phyloP scores from a whole-genome alignment of 2,888 invertebrate species.

The Nephrocerus scutellatus region DNA sequence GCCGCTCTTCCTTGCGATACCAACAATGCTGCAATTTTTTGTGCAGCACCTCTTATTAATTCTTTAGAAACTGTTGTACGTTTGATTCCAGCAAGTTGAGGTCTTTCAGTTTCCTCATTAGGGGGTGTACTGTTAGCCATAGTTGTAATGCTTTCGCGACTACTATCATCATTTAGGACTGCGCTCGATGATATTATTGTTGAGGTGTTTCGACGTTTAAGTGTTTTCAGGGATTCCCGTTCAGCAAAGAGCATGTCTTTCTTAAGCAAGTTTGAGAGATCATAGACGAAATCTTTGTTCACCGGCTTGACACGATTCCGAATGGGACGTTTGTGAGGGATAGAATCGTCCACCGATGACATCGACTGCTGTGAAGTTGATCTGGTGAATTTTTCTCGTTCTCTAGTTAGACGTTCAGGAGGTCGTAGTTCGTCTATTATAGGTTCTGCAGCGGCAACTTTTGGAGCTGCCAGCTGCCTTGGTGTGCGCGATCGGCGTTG shows the following conservation, averaged over 20 bases:
- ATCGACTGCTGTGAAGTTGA: slow-evolving; percentile 24
- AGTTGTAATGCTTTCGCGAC: slow-evolving; percentile 13
- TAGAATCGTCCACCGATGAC: slow-evolving; percentile 23
- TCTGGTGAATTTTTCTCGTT: slow-evolving; percentile 27
- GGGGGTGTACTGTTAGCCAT: slow-evolving; percentile 22
- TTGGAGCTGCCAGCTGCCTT: slow-evolving; percentile 18
- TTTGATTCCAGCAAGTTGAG: neutral
- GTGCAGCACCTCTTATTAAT: slow-evolving; percentile 32
- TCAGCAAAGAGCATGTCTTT: slow-evolving; percentile 28
- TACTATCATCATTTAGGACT: slow-evolving; percentile 16
- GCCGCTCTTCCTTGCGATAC: slow-evolving; percentile 38
- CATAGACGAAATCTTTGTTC: slow-evolving; percentile 66
- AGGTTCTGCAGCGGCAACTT: slow-evolving; percentile 9
- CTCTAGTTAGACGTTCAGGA: slow-evolving; percentile 5
- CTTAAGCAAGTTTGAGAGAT: slow-evolving; percentile 55
- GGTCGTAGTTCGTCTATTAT: too few relatives aligned
- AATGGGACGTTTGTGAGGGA: slow-evolving; percentile 50
- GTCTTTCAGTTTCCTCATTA: slow-evolving; percentile 19
- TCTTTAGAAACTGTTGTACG: slow-evolving; percentile 6
- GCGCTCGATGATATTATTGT: too few relatives aligned
- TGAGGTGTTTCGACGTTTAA: slow-evolving; percentile 15
- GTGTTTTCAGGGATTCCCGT: slow-evolving; percentile 18
- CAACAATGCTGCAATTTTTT: slow-evolving; percentile 30
- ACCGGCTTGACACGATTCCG: slow-evolving; percentile 60
- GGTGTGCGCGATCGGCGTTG: slow-evolving; percentile 22